Base-by-base conservation (phyloP, 2,888 invertebrate genomes). In the Deroplatys truncata region DNA sequence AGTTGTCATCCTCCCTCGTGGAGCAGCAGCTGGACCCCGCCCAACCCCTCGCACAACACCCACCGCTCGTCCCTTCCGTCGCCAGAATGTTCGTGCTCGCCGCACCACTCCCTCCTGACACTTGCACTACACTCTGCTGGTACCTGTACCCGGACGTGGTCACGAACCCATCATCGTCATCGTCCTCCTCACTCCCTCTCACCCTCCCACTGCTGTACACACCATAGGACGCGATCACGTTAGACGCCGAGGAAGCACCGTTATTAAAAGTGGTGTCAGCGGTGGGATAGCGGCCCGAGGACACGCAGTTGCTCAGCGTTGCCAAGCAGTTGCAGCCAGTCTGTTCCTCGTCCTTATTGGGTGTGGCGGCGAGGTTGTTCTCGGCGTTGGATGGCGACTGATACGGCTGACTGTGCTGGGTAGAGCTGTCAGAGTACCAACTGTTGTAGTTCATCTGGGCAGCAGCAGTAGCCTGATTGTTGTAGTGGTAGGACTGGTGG, bases 191-290 rank as follows among this genome's bases (percentile, higher is more conserved):
- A 43, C 43, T 5, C 86, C 43, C 28, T 56, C 28, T 35, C 8
- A 31, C n/a, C 20, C 84, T 94, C 88, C 94, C 94, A 20, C 56
- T 72, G 56, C 56, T 72, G 88, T 95, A 95, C 35, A 94, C 94
- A 0, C 95, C 95, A 91, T 95, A 95, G 25, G 94, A 94, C 4
- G 94, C 94, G 86, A 95, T 94, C 94, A 94, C 94, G 90, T 89
- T 89, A 25, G 89, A 85, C 25, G 89, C 56, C n/a, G 88, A 89
- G 85, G 43, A 85, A 84, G 31, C 72, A 31, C 49, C 72, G 84
- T 84, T 83, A 28, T 82, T 35, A 49, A 43, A 82, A 82, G 86
- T 28, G 83, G 28, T n/a, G 25, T 16, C 35, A 13, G 35, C 85
- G 28, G 10, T 82, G 28, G 72, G 9, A 82, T 92, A 93, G 28